These are phyloP conservation scores for Tetheella fluctuosa DNA, from an alignment of 2,888 invertebrate genomes.

Conservation along the genomic window DNA sequence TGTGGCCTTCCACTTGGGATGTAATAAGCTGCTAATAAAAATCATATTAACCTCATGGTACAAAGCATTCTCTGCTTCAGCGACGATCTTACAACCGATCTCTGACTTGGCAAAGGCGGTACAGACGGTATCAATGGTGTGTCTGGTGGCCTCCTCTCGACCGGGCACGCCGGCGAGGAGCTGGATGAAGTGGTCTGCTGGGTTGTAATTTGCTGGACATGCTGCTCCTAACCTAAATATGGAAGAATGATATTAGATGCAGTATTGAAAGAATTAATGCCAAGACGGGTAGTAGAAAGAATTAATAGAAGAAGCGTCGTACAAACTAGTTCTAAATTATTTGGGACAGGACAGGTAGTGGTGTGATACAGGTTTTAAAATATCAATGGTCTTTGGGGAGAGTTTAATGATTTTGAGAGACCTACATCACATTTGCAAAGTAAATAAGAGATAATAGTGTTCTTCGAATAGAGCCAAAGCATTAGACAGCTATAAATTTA, in stretches of 20 bases:
- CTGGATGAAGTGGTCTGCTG: constrained; percentile 97
- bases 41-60: constrained; percentile 66
- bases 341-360: too few species aligned
- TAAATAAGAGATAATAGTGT: too few species aligned
- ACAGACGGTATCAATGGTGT: constrained; percentile 91
- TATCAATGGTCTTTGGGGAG: too few species aligned
- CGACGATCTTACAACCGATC: constrained; percentile 84
- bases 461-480: too few species aligned
- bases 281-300: neutral
- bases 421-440: too few species aligned
- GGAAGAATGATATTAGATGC: constrained; percentile 7
- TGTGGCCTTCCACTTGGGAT: too few species aligned
- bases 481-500: too few species aligned
- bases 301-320: too few species aligned
- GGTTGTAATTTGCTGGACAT: constrained; percentile 96
- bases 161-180: constrained; percentile 94
- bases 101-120: constrained; percentile 88
- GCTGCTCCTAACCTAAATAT: constrained; percentile 90
- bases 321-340: too few species aligned
- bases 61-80: constrained; percentile 82
- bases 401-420: too few species aligned
- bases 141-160: constrained; percentile 90
- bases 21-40: too few species aligned
- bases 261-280: neutral
- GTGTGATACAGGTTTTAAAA: too few species aligned